Evolutionary conservation across 2,113 vertebrate species (phyloP).

Genomic region (Regulus satrapa): DNA sequence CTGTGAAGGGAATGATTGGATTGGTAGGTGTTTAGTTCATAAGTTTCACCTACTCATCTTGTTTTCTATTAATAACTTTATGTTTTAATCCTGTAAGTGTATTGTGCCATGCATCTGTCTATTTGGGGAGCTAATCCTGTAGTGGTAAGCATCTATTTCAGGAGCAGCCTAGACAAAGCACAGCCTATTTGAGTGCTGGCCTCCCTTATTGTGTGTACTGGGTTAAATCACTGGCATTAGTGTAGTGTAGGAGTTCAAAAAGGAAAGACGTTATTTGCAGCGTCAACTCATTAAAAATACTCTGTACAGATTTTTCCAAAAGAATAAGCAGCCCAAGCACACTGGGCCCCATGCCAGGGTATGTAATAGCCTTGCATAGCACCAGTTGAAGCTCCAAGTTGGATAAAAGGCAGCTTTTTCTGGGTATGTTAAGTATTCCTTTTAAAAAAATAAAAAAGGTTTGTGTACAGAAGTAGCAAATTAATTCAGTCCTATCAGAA

Average conservation of each 20-base stretch:
- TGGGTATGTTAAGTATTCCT: conserved; percentile 14
- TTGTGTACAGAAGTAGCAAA: conserved; percentile 67
- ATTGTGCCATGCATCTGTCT: not conserved
- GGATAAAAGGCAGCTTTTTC: conserved; percentile 30
- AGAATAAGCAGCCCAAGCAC: conserved; percentile 32
- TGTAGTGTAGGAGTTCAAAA: conserved; percentile 2
- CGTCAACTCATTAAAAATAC: conserved; percentile 13
- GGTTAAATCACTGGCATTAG: not conserved
- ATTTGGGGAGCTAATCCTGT: not conserved
- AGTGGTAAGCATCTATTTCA: conserved; percentile 10
- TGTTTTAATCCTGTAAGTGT: not conserved
- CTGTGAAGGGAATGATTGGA: not conserved
- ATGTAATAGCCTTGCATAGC: not conserved
- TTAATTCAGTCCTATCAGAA: conserved; percentile 70
- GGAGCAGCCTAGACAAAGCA: not conserved
- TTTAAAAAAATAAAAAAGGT: not conserved
- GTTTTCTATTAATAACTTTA: conserved; percentile 8
- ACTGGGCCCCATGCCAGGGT: not conserved
- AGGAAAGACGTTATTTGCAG: conserved; percentile 8
- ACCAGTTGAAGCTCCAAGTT: not conserved
- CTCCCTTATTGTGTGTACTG: not conserved
- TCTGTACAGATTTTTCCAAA: conserved; percentile 25
- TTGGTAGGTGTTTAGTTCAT: not conserved
- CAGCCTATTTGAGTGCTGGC: not conserved
- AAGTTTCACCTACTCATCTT: not conserved